phyloP scores from a whole-genome alignment of 2,797 vertebrate species.

The Bothrops alternatus region DNA sequence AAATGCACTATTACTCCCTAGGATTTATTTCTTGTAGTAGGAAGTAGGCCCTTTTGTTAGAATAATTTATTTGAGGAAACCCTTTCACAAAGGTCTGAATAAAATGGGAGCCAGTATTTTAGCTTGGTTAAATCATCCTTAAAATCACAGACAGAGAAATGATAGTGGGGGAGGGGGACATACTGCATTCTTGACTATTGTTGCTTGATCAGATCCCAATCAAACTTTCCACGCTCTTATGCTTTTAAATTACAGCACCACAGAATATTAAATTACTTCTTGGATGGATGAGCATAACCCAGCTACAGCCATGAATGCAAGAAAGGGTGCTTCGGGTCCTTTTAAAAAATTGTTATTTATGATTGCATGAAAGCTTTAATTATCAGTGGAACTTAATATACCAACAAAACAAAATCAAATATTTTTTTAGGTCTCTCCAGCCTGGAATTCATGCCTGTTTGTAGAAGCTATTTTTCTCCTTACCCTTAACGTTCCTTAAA shows the following conservation, averaged over 20 bases:
- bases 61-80: constrained; percentile 8
- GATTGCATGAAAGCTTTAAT: constrained; percentile 60
- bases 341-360: constrained; percentile 63
- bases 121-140: constrained; percentile 52
- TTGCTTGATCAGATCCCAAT: constrained; percentile 56
- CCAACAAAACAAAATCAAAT: constrained; percentile 44
- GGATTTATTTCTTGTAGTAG: background rate
- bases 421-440: constrained; percentile 45
- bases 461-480: background rate
- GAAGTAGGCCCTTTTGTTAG: background rate
- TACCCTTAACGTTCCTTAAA: background rate
- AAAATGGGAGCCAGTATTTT: constrained; percentile 33
- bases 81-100: constrained; percentile 21
- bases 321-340: constrained; percentile 40
- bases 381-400: constrained; percentile 66
- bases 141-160: constrained; percentile 44
- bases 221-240: constrained; percentile 58
- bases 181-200: constrained; percentile 45
- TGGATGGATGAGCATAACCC: constrained; percentile 56
- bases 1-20: background rate
- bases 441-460: background rate
- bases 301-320: constrained; percentile 47
- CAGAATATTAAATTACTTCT: constrained; percentile 58
- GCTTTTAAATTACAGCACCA: constrained; percentile 63
- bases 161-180: background rate